Percentiles rank a stretch among this genome's conserved stretches.
phyloP scores from a whole-genome alignment of 1,140 invertebrate species.

The Polypedilum vanderplanki region DNA sequence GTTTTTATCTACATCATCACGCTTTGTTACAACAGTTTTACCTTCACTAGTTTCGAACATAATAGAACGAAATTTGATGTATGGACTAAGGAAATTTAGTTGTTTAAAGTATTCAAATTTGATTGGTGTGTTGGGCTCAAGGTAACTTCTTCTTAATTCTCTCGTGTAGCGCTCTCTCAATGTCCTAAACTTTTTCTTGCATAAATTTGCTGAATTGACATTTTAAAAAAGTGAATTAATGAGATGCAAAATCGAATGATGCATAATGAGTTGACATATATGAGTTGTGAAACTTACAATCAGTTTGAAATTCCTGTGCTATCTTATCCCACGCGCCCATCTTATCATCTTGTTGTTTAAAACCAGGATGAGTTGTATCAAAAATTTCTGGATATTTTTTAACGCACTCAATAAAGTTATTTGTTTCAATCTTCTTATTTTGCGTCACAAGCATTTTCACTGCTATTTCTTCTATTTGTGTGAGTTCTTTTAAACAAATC shows the following conservation, averaged over 20 bases:
- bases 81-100: background rate
- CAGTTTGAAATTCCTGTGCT: background rate
- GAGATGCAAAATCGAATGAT: background rate
- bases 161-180: background rate
- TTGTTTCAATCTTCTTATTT: background rate
- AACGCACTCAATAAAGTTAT: background rate
- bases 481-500: background rate
- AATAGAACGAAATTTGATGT: background rate
- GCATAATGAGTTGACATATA: background rate
- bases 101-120: conserved; percentile 1
- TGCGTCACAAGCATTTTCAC: background rate
- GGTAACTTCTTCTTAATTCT: background rate
- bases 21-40: background rate
- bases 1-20: background rate
- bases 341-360: conserved; percentile 3
- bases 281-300: background rate
- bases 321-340: background rate
- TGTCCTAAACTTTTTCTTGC: conserved; percentile 1
- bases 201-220: background rate
- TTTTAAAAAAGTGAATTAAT: background rate
- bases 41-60: background rate
- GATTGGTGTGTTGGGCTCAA: background rate
- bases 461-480: background rate
- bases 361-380: background rate
- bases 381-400: conserved; percentile 11